Conservation (phyloP, 64 coral and sea anemone genomes). For the Porites australiensis region DNA sequence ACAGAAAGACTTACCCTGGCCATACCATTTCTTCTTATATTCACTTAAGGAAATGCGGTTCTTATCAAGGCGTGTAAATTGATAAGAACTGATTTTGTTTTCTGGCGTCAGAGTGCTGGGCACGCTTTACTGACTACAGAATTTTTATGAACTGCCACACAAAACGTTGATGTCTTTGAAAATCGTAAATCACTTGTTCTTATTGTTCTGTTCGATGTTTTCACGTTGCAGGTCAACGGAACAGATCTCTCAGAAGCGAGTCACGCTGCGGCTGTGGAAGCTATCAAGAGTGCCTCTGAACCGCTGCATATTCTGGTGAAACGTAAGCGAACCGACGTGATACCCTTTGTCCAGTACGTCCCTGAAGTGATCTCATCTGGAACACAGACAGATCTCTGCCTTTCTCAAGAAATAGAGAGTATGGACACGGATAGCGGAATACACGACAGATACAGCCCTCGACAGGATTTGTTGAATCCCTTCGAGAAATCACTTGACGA, state of each 20-base stretch:
- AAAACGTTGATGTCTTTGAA: neutral
- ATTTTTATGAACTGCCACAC: neutral
- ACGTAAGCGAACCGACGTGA: conserved; percentile 70
- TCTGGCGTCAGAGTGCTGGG: neutral
- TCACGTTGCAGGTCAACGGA: conserved; percentile 73
- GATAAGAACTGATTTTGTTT: too few relatives aligned
- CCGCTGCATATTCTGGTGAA: conserved; percentile 81
- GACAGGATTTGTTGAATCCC: conserved; percentile 80
- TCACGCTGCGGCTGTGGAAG: conserved; percentile 89
- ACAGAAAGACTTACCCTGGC: too few relatives aligned
- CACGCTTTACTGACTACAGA: neutral
- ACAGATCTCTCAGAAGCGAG: conserved; percentile 86
- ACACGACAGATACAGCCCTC: conserved; percentile 89
- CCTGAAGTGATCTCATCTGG: conserved; percentile 75
- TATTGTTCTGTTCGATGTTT: conserved; percentile 7
- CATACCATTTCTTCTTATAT: too few relatives aligned
- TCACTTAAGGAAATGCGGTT: too few relatives aligned
- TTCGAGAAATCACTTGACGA: conserved; percentile 90
- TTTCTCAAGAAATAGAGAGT: conserved; percentile 65
- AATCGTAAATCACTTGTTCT: conserved; percentile 7
- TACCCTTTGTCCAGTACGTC: conserved; percentile 61
- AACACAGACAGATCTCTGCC: conserved; percentile 85
- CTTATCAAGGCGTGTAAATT: too few relatives aligned
- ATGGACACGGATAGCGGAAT: conserved; percentile 88
- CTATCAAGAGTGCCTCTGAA: conserved; percentile 91